phyloP scores from a whole-genome alignment of 2,113 vertebrate genomes.

The Myrmecobius fasciatus region DNA sequence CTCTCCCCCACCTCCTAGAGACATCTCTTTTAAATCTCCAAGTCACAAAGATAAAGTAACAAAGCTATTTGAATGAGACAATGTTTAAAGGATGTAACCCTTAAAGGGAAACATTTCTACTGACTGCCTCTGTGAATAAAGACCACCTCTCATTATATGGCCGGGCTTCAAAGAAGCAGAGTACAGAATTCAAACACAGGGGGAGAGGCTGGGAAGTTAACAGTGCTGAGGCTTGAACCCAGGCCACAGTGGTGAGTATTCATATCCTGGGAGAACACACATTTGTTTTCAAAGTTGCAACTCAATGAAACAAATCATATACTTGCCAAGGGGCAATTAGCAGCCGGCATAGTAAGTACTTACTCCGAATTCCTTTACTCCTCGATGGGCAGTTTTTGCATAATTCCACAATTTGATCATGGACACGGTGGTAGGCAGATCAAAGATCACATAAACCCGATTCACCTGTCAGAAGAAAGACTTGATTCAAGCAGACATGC shows the following conservation, averaged over 20 bases:
- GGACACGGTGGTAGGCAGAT: slow-evolving; percentile 93
- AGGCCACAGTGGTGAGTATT: slow-evolving; percentile 26
- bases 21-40: background rate
- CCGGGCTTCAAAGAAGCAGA: background rate
- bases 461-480: slow-evolving; percentile 89
- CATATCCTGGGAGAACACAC: slow-evolving; percentile 2
- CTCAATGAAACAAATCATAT: slow-evolving; percentile 52
- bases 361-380: slow-evolving; percentile 99
- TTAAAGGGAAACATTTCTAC: background rate
- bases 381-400: slow-evolving; percentile 94
- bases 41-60: background rate
- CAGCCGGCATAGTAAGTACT: slow-evolving; percentile 72
- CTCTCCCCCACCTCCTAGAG: background rate
- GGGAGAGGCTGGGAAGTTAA: background rate
- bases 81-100: background rate
- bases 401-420: slow-evolving; percentile 99
- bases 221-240: background rate
- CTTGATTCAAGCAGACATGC: slow-evolving; percentile 49
- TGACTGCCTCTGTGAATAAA: background rate
- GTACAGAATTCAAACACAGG: background rate
- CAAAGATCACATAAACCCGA: slow-evolving; percentile 96
- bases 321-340: slow-evolving; percentile 48
- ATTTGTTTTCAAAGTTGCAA: slow-evolving; percentile 8
- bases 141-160: background rate
- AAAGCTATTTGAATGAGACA: background rate